Evolutionary conservation across 2,797 vertebrate genomes (phyloP).

Genomic region (Lacerta viridis): DNA sequence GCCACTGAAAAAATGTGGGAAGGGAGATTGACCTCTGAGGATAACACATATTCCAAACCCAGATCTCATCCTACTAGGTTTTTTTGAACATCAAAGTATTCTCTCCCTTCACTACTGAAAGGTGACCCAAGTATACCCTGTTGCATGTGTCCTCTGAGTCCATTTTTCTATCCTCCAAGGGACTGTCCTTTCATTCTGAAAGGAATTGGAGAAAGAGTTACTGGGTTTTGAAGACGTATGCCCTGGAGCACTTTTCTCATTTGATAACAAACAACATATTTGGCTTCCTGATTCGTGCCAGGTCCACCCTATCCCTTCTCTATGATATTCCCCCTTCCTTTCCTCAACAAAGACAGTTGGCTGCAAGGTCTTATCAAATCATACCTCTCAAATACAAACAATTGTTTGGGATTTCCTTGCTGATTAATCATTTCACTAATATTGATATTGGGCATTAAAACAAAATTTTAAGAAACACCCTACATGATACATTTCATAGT

Average conservation of each 20-base stretch:
- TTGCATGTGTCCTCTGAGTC: neutral
- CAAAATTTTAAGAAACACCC: neutral
- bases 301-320: neutral
- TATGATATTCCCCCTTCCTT: neutral
- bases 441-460: neutral
- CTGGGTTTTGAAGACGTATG: neutral
- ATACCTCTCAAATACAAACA: neutral
- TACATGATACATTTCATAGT: neutral
- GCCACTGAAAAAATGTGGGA: neutral
- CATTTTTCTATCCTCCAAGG: neutral
- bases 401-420: neutral
- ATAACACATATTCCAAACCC: neutral
- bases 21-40: no score
- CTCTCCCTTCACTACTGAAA: no score
- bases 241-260: neutral
- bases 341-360: no score
- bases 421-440: neutral
- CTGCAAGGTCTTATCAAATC: neutral
- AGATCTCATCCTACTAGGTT: neutral
- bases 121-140: neutral
- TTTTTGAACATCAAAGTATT: neutral
- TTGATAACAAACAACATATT: neutral
- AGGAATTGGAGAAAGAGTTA: neutral
- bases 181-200: neutral
- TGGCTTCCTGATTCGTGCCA: neutral